These are phyloP conservation scores for Steinernema scapterisci DNA, from an alignment of 2,888 invertebrate genomes.

Conservation along the genomic window DNA sequence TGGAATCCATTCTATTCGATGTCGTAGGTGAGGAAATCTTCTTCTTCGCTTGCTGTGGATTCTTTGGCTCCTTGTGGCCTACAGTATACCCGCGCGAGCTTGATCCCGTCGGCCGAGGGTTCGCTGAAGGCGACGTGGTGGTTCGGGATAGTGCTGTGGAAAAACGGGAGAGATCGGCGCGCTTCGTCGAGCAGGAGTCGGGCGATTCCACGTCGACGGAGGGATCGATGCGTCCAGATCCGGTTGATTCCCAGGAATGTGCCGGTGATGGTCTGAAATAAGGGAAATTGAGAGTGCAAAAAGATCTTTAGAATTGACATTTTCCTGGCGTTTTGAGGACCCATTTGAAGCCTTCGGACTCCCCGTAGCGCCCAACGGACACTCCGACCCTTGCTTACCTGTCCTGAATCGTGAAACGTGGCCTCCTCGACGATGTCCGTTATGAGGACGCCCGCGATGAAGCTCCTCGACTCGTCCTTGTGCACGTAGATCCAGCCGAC, in stretches of 20 bases:
- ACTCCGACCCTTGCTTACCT: not conserved
- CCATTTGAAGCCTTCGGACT: too few relatives aligned
- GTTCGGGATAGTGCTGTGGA: not conserved
- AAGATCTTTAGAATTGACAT: too few relatives aligned
- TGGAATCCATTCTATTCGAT: not conserved
- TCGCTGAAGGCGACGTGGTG: conserved; percentile 1
- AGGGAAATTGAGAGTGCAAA: not conserved
- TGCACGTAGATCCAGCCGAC: conserved; percentile 3
- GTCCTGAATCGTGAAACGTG: not conserved
- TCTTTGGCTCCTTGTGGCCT: not conserved
- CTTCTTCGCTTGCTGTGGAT: not conserved
- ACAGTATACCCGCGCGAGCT: not conserved
- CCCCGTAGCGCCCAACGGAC: too few relatives aligned
- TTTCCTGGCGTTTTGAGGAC: too few relatives aligned
- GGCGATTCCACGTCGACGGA: conserved; percentile 9
- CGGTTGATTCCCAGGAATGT: not conserved
- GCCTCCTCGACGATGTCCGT: not conserved
- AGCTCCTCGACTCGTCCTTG: not conserved
- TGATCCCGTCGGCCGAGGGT: not conserved
- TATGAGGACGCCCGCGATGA: not conserved
- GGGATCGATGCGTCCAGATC: conserved; percentile 12
- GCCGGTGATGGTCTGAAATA: not conserved
- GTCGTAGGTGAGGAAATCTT: not conserved
- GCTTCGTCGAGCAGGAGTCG: not conserved
- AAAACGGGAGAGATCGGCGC: not conserved